Percentiles rank a stretch among this genome's conserved stretches.
phyloP scores from a whole-genome alignment of 2,113 vertebrate genomes.

The cat (Felis catus) region DNA sequence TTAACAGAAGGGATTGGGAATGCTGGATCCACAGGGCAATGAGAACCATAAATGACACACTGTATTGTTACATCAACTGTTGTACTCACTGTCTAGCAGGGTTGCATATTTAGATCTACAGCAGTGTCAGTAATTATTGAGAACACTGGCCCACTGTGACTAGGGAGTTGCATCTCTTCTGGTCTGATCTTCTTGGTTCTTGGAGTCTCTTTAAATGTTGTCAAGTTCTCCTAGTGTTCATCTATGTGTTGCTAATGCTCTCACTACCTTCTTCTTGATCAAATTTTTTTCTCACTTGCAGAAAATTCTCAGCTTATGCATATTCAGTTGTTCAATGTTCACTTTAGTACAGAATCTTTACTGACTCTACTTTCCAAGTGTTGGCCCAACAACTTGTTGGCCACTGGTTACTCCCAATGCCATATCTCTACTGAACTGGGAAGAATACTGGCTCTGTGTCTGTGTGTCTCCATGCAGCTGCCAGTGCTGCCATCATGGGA shows the following conservation, averaged over 20 bases:
- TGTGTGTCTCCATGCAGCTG: rapidly evolving
- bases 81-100: no score
- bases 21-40: rapidly evolving
- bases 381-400: background rate
- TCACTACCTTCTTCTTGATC: background rate
- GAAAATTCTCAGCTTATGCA: background rate
- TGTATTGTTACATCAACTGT: rapidly evolving
- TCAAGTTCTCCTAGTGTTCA: background rate
- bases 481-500: rapidly evolving
- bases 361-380: background rate
- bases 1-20: background rate
- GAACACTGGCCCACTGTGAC: background rate
- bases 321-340: background rate
- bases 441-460: background rate
- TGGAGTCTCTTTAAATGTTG: background rate
- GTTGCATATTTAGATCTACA: background rate
- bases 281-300: background rate
- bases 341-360: background rate
- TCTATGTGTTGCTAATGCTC: background rate
- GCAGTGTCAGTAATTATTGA: background rate
- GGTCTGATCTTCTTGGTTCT: no score
- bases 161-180: background rate
- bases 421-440: rapidly evolving
- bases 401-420: background rate
- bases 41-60: rapidly evolving